Evolutionary conservation across 1,140 invertebrate species (phyloP).

Genomic region (Nymphalis io): DNA sequence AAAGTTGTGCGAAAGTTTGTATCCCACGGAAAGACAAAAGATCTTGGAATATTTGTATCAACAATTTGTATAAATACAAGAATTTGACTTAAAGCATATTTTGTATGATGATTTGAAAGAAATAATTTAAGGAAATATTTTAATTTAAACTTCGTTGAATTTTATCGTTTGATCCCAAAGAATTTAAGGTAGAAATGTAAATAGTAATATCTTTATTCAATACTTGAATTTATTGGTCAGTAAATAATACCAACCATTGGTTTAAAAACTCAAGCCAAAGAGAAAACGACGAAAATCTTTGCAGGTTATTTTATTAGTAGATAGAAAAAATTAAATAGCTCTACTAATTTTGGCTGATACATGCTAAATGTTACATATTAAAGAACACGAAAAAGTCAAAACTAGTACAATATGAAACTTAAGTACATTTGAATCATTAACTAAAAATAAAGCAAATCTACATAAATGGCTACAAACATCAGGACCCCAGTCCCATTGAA

Average conservation of each 20-base stretch:
- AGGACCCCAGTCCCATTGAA: slow-evolving; percentile 18
- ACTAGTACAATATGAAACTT: too few relatives aligned
- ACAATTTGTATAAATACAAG: slow-evolving; percentile 27
- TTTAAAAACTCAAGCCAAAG: too few relatives aligned
- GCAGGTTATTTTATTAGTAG: too few relatives aligned
- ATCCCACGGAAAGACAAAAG: slow-evolving; percentile 31
- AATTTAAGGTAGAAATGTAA: too few relatives aligned
- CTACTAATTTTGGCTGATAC: too few relatives aligned
- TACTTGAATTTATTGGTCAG: too few relatives aligned
- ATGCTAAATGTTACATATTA: too few relatives aligned
- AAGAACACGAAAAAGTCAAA: too few relatives aligned
- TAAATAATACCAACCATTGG: too few relatives aligned
- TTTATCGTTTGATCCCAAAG: neutral
- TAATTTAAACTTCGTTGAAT: neutral
- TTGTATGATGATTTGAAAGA: slow-evolving; percentile 10
- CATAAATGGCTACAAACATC: slow-evolving; percentile 6
- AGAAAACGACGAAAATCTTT: too few relatives aligned
- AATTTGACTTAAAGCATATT: slow-evolving; percentile 19
- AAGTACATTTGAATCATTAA: neutral
- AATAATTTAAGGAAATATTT: neutral
- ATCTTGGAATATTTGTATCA: slow-evolving; percentile 30
- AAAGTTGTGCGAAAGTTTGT: slow-evolving; percentile 25
- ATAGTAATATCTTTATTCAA: too few relatives aligned
- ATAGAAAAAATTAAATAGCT: too few relatives aligned
- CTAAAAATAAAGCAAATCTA: slow-evolving; percentile 16